Percentiles rank a stretch among this genome's conserved stretches.
Conservation (phyloP, 2,113 vertebrate genomes). For the Procapra przewalskii region DNA sequence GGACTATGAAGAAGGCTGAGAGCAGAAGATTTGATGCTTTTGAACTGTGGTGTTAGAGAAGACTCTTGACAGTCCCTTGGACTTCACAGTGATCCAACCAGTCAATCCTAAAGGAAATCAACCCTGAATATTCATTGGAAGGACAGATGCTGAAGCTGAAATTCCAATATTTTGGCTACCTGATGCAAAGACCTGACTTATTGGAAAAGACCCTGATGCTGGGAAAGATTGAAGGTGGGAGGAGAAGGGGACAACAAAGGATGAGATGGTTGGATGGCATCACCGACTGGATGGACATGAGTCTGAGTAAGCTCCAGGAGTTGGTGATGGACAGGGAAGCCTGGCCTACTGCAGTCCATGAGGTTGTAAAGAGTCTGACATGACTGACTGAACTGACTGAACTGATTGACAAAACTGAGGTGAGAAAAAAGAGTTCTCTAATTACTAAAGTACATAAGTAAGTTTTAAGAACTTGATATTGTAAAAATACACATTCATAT, state of each 20-base stretch:
- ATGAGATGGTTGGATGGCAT: not conserved
- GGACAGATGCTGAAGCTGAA: not conserved
- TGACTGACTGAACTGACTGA: not conserved
- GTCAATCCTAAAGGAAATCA: not conserved
- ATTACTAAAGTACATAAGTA: not conserved
- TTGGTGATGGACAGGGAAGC: not conserved
- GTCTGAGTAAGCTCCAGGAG: not conserved
- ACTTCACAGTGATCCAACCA: not conserved
- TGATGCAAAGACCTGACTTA: not conserved
- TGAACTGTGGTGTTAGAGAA: not conserved
- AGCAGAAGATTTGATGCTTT: not conserved
- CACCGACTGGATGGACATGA: not conserved
- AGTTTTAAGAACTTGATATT: not conserved
- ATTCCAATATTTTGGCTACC: not conserved
- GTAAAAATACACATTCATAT: not conserved
- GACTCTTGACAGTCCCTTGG: not conserved
- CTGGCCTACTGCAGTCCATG: not conserved
- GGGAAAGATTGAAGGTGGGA: not conserved
- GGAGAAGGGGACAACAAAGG: not conserved
- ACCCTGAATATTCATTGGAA: not conserved
- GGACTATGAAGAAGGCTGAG: not conserved
- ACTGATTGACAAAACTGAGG: not conserved
- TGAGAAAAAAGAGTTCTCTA: not conserved
- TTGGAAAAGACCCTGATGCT: not conserved
- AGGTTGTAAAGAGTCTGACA: accelerated